Evolutionary conservation across 1,140 invertebrate genomes (phyloP).

Genomic region (Bacillus rossius): DNA sequence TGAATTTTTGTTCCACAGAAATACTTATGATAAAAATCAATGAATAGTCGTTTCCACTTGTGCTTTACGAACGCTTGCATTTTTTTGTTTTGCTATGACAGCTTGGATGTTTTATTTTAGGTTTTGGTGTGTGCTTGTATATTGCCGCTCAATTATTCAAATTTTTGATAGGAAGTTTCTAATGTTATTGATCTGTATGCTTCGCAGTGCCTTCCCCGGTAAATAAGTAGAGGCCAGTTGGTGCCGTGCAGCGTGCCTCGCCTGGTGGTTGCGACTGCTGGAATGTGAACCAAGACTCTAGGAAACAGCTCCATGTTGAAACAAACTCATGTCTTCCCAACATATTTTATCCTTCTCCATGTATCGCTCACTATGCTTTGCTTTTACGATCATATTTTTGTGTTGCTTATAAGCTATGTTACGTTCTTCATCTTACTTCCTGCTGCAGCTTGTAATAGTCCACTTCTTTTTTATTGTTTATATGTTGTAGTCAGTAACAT

Average conservation of each 20-base stretch:
- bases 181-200: background rate
- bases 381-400: conserved; percentile 12
- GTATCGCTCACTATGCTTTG: conserved; percentile 2
- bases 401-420: conserved; percentile 34
- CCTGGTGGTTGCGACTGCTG: background rate
- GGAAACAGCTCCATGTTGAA: background rate
- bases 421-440: conserved; percentile 7
- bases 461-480: conserved; percentile 24
- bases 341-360: background rate
- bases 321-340: background rate
- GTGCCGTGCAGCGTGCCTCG: background rate
- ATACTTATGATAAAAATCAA: too few relatives aligned
- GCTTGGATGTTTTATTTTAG: too few relatives aligned
- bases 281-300: background rate
- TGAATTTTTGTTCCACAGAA: too few relatives aligned
- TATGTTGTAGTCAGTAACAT: conserved; percentile 19
- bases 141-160: too few relatives aligned
- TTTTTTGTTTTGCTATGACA: too few relatives aligned
- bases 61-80: too few relatives aligned
- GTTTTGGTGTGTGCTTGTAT: too few relatives aligned
- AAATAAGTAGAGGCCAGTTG: background rate
- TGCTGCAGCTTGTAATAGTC: conserved; percentile 38
- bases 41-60: too few relatives aligned
- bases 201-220: conserved; percentile 4
- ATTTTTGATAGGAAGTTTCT: background rate